Evolutionary conservation across 1,140 invertebrate genomes (phyloP).

Genomic region (Uloborus diversus): DNA sequence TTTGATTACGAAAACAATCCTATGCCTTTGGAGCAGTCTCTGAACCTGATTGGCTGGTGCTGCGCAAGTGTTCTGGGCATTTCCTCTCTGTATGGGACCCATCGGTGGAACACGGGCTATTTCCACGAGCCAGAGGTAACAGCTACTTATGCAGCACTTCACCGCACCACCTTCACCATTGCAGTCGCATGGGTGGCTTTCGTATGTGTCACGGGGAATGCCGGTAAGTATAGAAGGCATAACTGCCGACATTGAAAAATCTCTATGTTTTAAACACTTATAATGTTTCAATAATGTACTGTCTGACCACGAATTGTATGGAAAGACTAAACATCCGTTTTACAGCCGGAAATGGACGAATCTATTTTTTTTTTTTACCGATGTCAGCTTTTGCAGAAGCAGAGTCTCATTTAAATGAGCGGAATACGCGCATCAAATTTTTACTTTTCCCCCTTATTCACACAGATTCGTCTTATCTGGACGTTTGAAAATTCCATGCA

Average conservation of each 20-base stretch:
- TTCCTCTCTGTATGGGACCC: constrained; percentile 23
- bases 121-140: constrained; percentile 58
- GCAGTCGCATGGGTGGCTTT: constrained; percentile 68
- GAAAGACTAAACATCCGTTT: too few species aligned
- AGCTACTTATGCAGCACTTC: constrained; percentile 68
- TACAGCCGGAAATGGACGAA: not conserved
- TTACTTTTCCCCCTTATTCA: too few species aligned
- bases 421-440: too few species aligned
- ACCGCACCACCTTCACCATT: constrained; percentile 64
- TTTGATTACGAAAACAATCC: too few species aligned
- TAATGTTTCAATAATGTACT: not conserved
- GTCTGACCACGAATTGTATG: not conserved
- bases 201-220: constrained; percentile 63
- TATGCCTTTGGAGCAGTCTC: too few species aligned
- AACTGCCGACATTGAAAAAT: too few species aligned
- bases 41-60: constrained; percentile 24
- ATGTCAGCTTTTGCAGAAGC: too few species aligned
- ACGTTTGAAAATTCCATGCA: too few species aligned
- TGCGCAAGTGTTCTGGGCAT: not conserved
- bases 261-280: too few species aligned
- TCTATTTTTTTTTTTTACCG: not conserved
- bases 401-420: too few species aligned
- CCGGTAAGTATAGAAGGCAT: not conserved
- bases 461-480: too few species aligned
- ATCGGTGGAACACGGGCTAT: constrained; percentile 15